Evolutionary conservation across 2,797 vertebrate species (phyloP), one percentile per base, ranked within the genome.

Genomic region (Xenopus petersii): DNA sequence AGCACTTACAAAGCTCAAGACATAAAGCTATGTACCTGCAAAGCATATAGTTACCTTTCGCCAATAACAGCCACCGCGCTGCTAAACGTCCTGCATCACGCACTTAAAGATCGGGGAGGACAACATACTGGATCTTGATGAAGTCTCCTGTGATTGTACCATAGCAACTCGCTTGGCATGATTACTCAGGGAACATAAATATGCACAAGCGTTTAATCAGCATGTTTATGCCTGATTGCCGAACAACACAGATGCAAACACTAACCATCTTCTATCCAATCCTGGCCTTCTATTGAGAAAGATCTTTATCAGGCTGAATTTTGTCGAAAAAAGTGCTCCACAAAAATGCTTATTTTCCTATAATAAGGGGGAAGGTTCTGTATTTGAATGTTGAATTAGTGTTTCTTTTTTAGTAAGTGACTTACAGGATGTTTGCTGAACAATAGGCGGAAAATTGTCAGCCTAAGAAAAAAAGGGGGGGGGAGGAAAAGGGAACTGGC

Each of bases 161-260:
- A 82, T 81, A 82, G 83, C 77, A 85, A 87, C 82, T 83, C 75
- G 80, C 80, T 76, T 79, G 66, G 80, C 80, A 77, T n/a, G 54
- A 79, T 82, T 80, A 74, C 82, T 76, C 64, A 58, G 79, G 76
- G 83, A 85, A 54, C 30, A 75, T 72, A 81, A 80, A 83, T 83
- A 79, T 81, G 81, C 76, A 77, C 49, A 81, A 78, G 59, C 75
- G 80, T 83, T 74, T 83, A 80, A 81, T 86, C 84, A 83, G 80
- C 77, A 81, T 84, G 82, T 81, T 83, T 77, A 81, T 64, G 68
- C 78, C 79, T 85, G 82, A 87, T 86, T 85, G 81, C 75, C 8
- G 11, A 48, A 60, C 70, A 6, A 36, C 71, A 67, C 16, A 55
- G 15, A 72, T 55, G 17, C 55, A 56, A 0, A 16, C 0, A 7